Evolutionary conservation across 2,888 invertebrate species (phyloP).

Genomic region (Acrobasis consociella): DNA sequence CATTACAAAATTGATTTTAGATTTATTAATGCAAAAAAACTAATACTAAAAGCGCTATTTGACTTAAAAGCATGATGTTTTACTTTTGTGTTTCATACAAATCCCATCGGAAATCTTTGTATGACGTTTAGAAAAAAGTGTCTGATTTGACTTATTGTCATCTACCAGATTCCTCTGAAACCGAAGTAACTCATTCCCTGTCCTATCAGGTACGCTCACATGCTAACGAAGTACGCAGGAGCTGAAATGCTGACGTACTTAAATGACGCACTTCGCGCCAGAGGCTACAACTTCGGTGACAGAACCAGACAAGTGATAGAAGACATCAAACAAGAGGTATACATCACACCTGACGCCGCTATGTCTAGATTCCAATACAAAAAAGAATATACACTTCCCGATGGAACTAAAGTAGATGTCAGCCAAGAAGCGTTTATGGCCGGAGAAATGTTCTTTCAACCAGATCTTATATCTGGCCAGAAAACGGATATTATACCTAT

Average conservation of each 20-base stretch:
- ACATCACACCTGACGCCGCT: conserved; percentile 45
- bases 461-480: conserved; percentile 42
- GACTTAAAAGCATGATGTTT: no score
- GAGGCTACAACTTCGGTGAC: conserved; percentile 39
- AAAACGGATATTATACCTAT: conserved; percentile 43
- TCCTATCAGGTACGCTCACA: conserved; percentile 54
- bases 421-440: conserved; percentile 55
- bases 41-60: no score
- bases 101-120: no score
- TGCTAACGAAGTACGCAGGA: conserved; percentile 53
- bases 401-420: conserved; percentile 52
- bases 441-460: conserved; percentile 59
- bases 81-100: no score
- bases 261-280: conserved; percentile 39
- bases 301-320: conserved; percentile 41
- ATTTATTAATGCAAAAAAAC: no score
- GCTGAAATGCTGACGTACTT: conserved; percentile 47
- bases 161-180: no score
- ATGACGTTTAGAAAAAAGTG: no score
- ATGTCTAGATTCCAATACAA: conserved; percentile 37
- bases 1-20: no score
- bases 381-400: conserved; percentile 44
- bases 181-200: neutral
- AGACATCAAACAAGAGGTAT: conserved; percentile 46
- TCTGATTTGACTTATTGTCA: no score